Evolutionary conservation across 2,888 invertebrate genomes (phyloP).

Genomic region (Lochmaea capreae): DNA sequence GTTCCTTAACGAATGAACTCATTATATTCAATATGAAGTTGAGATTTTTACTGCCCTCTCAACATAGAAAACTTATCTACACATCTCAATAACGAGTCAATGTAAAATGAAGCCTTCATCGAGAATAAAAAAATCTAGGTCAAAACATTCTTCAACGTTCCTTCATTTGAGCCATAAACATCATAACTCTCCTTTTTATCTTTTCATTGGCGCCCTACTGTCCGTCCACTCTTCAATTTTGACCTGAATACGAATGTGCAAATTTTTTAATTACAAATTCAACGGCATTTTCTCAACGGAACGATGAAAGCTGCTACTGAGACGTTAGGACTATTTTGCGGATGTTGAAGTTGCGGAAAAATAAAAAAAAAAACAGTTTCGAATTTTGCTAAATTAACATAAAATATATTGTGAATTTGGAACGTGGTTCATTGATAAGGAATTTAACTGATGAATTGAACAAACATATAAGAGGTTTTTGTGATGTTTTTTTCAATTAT

Average conservation of each 20-base stretch:
- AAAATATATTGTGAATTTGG: slow-evolving; percentile 7
- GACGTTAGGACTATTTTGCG: slow-evolving; percentile 23
- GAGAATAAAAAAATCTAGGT: not conserved
- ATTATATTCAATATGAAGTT: no score
- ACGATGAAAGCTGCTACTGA: slow-evolving; percentile 21
- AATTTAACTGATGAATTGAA: not conserved
- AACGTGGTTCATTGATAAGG: not conserved
- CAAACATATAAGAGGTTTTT: not conserved
- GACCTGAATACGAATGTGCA: slow-evolving; percentile 27
- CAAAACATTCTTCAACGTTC: slow-evolving; percentile 1
- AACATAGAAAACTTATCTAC: not conserved
- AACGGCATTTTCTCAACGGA: slow-evolving; percentile 7
- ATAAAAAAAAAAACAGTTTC: slow-evolving; percentile 5
- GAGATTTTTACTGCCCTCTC: no score
- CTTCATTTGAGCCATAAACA: slow-evolving; percentile 6
- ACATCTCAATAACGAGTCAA: not conserved
- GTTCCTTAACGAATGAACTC: no score
- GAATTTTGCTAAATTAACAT: not conserved
- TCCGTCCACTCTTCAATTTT: slow-evolving; percentile 14
- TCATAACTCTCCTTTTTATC: slow-evolving; percentile 35
- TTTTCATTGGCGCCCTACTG: slow-evolving; percentile 17
- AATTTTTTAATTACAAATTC: slow-evolving; percentile 31
- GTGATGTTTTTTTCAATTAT: not conserved
- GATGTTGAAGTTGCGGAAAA: slow-evolving; percentile 15
- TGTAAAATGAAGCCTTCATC: not conserved